These are phyloP conservation scores for Thymelicus sylvestris DNA, from an alignment of 2,888 invertebrate species.

Conservation along the genomic window DNA sequence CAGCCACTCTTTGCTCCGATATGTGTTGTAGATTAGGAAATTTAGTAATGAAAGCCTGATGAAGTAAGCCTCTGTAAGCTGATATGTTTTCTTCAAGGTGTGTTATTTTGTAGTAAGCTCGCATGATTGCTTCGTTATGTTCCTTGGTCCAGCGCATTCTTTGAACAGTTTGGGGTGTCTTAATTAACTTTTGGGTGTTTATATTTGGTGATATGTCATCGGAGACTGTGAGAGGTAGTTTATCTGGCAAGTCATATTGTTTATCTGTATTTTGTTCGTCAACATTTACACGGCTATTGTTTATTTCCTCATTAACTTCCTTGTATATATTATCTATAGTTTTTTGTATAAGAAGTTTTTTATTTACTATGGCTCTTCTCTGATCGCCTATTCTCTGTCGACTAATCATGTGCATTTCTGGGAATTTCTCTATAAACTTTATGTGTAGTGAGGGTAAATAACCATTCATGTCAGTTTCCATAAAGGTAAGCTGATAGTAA, in stretches of 20 bases:
- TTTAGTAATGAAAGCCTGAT: conserved; percentile 16
- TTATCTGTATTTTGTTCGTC: background rate
- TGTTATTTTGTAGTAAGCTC: conserved; percentile 34
- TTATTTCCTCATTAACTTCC: conserved; percentile 26
- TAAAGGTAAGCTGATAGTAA: conserved; percentile 30
- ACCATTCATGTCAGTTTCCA: conserved; percentile 29
- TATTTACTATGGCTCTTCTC: conserved; percentile 37
- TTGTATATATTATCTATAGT: conserved; percentile 28
- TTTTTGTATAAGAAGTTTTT: conserved; percentile 37
- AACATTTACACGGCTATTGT: background rate
- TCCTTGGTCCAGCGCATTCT: conserved; percentile 35
- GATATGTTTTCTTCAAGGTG: conserved; percentile 33
- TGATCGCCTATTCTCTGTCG: conserved; percentile 41
- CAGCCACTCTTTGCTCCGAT: conserved; percentile 40
- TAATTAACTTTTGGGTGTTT: background rate
- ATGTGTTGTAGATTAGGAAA: conserved; percentile 38
- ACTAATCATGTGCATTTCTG: conserved; percentile 31
- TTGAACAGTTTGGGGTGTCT: background rate
- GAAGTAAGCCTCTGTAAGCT: conserved; percentile 33
- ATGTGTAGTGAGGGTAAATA: conserved; percentile 31
- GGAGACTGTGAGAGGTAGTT: background rate
- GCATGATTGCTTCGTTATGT: conserved; percentile 37
- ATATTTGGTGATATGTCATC: background rate
- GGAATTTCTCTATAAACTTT: conserved; percentile 34
- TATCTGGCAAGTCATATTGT: background rate